phyloP scores from a whole-genome alignment of 2,113 vertebrate species.

The Morone saxatilis region DNA sequence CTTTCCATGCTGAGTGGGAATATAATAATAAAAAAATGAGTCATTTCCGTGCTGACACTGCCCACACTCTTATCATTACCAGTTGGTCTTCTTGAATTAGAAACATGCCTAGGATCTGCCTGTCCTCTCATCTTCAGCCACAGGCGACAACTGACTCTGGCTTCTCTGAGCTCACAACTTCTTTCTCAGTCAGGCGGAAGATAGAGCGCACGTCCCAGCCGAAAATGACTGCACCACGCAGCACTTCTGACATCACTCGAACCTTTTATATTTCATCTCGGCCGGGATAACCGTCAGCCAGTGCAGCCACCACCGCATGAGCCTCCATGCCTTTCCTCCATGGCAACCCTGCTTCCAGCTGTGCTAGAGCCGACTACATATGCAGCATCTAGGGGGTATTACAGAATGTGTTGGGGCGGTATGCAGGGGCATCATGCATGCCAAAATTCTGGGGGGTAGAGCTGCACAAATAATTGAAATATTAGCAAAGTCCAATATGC shows the following conservation, averaged over 20 bases:
- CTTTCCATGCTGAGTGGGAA: neutral
- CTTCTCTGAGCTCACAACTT: slow-evolving; percentile 50
- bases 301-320: neutral
- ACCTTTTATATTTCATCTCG: neutral
- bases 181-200: slow-evolving; percentile 40
- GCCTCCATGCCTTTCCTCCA: slow-evolving; percentile 4
- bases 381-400: neutral
- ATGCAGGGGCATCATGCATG: too few species aligned
- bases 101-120: slow-evolving; percentile 44
- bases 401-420: neutral
- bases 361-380: neutral
- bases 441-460: too few species aligned
- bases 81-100: slow-evolving; percentile 60
- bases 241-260: slow-evolving; percentile 1
- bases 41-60: slow-evolving; percentile 27
- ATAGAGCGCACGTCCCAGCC: neutral
- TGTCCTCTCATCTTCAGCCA: slow-evolving; percentile 53
- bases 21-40: neutral
- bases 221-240: slow-evolving; percentile 21
- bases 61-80: slow-evolving; percentile 50
- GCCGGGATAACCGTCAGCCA: neutral
- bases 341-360: slow-evolving; percentile 40
- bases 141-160: slow-evolving; percentile 44
- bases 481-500: too few species aligned
- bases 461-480: too few species aligned